A percentile compares a stretch with the other conserved stretches of the same genome.
phyloP scores from a whole-genome alignment of 2,888 invertebrate genomes.

The Pyralis farinalis region DNA sequence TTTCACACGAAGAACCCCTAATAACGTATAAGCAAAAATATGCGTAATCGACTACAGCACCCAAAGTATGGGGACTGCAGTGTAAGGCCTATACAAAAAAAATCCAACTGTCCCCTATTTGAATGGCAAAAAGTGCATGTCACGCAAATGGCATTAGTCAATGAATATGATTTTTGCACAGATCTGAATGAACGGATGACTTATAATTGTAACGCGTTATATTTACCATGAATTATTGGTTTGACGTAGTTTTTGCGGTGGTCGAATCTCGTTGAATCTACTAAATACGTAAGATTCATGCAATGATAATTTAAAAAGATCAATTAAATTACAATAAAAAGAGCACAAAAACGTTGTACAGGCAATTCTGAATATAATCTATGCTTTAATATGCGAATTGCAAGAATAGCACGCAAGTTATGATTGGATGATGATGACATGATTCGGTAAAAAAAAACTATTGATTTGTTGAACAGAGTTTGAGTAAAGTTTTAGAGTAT shows the following conservation, averaged over 20 bases:
- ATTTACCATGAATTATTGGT: constrained; percentile 80
- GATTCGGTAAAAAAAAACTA: background rate
- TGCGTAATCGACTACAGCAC: constrained; percentile 65
- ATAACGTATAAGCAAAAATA: constrained; percentile 76
- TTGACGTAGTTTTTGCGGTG: constrained; percentile 61
- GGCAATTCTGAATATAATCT: background rate
- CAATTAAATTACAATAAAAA: background rate
- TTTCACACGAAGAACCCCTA: constrained; percentile 79
- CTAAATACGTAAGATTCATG: background rate
- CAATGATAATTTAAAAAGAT: background rate
- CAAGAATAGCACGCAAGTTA: background rate
- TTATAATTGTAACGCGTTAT: constrained; percentile 76
- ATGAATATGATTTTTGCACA: constrained; percentile 76
- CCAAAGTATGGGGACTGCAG: constrained; percentile 31
- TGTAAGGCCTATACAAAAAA: constrained; percentile 62
- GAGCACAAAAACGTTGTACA: background rate
- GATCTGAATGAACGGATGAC: constrained; percentile 74
- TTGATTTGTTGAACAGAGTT: too few species aligned
- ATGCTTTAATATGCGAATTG: background rate
- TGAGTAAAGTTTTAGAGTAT: too few species aligned
- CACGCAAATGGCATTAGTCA: constrained; percentile 74
- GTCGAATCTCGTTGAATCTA: background rate
- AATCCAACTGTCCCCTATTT: constrained; percentile 74
- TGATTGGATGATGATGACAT: background rate
- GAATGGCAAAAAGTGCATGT: constrained; percentile 80